phyloP scores from a whole-genome alignment of 2,888 invertebrate genomes.

The Cybosia mesomella region DNA sequence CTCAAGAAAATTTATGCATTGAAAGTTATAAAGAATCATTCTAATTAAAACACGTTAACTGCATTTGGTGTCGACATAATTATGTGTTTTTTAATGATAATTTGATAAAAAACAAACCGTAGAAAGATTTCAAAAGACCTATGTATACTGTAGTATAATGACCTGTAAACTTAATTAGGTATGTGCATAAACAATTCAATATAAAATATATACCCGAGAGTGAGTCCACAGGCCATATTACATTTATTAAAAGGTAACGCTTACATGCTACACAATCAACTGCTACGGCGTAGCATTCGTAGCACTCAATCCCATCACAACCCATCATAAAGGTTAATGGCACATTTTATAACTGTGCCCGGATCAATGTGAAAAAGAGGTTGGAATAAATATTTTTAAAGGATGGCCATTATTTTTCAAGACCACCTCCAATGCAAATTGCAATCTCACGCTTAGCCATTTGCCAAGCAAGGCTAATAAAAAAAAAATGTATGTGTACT shows the following conservation, averaged over 20 bases:
- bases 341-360: slow-evolving; percentile 35
- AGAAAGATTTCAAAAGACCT: not conserved
- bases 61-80: not conserved
- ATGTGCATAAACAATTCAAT: not conserved
- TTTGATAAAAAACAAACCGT: not conserved
- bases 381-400: slow-evolving; percentile 9
- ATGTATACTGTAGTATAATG: too few relatives aligned
- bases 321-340: slow-evolving; percentile 39
- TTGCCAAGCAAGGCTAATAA: too few relatives aligned
- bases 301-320: slow-evolving; percentile 34
- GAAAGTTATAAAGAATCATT: not conserved
- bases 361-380: slow-evolving; percentile 10
- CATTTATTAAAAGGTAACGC: slow-evolving; percentile 41
- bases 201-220: not conserved
- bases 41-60: too few relatives aligned
- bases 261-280: slow-evolving; percentile 36
- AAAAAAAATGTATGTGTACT: too few relatives aligned
- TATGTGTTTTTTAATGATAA: not conserved
- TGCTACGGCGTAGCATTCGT: slow-evolving; percentile 27
- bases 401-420: not conserved
- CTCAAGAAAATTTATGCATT: not conserved
- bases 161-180: not conserved
- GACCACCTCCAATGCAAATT: too few relatives aligned
- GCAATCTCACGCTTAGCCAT: too few relatives aligned
- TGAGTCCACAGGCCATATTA: slow-evolving; percentile 19